Percentiles rank a stretch among this genome's conserved stretches.
phyloP scores from a whole-genome alignment of 2,797 vertebrate species.

The Parauchenoglanis punctatus region DNA sequence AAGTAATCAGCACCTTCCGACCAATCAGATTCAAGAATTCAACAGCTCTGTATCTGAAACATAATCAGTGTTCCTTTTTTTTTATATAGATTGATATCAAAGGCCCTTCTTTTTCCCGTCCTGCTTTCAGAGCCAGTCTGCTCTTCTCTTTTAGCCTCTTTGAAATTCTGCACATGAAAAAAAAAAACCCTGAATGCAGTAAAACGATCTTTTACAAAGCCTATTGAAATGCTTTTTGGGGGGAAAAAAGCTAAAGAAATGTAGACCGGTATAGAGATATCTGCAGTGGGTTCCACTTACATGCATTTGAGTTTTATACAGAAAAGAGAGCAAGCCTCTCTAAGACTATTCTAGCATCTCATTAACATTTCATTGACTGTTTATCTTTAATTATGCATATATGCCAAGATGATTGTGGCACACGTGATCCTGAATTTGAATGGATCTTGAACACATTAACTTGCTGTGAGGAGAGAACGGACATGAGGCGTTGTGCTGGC shows the following conservation, averaged over 20 bases:
- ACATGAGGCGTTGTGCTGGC: neutral
- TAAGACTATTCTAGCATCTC: neutral
- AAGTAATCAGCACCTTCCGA: neutral
- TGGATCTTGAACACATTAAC: neutral
- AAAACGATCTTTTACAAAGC: slow-evolving; percentile 11
- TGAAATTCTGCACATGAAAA: slow-evolving; percentile 17
- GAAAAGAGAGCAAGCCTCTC: neutral
- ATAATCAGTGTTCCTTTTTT: neutral
- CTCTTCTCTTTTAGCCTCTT: neutral
- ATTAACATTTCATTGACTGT: neutral
- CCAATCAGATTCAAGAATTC: neutral
- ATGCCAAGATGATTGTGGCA: slow-evolving; percentile 15
- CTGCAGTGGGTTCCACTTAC: neutral
- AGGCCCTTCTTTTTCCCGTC: neutral
- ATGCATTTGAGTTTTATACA: neutral
- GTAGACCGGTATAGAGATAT: neutral
- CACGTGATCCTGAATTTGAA: neutral
- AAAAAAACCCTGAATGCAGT: slow-evolving; percentile 6
- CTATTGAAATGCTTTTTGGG: slow-evolving; percentile 5
- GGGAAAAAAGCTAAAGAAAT: no score
- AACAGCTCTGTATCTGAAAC: neutral
- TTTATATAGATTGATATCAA: slow-evolving; percentile 9
- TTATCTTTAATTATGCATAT: slow-evolving; percentile 24
- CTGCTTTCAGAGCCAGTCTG: neutral
- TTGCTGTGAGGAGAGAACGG: neutral